phyloP scores from a whole-genome alignment of 2,797 vertebrate species.

The Coregonus suidteri region DNA sequence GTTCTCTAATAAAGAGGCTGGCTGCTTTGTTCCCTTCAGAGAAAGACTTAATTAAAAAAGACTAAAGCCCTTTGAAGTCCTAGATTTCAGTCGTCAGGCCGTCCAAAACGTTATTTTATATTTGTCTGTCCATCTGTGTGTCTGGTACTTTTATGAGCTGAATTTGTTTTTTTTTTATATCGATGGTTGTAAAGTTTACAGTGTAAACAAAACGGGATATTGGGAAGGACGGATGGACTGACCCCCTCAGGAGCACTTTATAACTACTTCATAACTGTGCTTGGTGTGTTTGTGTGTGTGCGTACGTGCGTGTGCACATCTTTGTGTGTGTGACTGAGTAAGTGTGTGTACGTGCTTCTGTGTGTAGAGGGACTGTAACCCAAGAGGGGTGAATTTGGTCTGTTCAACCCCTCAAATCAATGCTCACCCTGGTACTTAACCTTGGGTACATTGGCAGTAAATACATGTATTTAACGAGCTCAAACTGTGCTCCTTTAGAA shows the following conservation, averaged over 20 bases:
- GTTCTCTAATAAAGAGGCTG: constrained; percentile 69
- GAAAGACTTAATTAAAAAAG: constrained; percentile 69
- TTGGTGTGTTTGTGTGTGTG: neutral
- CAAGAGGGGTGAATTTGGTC: neutral
- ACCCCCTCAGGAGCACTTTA: constrained; percentile 44
- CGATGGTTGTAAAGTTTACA: constrained; percentile 1
- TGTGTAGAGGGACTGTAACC: neutral
- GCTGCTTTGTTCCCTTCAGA: constrained; percentile 61
- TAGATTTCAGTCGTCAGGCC: constrained; percentile 51
- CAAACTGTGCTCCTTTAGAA: neutral
- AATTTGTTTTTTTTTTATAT: constrained; percentile 44
- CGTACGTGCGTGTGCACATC: neutral
- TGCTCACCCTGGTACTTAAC: neutral
- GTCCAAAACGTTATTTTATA: constrained; percentile 54
- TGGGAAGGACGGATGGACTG: constrained; percentile 53
- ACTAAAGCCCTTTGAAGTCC: constrained; percentile 58
- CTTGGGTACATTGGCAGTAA: neutral
- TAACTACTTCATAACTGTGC: constrained; percentile 40
- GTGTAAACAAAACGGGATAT: constrained; percentile 36
- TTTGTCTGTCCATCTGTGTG: constrained; percentile 57
- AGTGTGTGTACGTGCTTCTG: neutral
- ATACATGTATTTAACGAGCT: neutral
- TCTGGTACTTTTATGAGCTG: constrained; percentile 34
- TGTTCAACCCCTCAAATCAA: neutral
- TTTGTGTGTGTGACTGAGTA: neutral